A percentile compares a stretch with the other conserved stretches of the same genome.
phyloP scores from a whole-genome alignment of 2,888 invertebrate genomes.

The Lysandra bellargus region DNA sequence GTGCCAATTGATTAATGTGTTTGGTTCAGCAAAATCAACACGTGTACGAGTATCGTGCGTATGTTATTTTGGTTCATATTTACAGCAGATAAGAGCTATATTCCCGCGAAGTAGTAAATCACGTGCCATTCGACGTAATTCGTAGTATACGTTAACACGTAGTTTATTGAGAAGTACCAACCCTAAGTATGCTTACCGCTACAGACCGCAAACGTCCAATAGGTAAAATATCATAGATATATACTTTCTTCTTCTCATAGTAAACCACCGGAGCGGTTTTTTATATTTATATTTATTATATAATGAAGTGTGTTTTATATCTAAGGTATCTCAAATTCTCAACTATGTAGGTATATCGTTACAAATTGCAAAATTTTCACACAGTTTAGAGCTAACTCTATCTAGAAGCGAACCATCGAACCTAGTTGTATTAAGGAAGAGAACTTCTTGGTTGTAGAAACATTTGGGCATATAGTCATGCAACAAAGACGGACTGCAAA shows the following conservation, averaged over 20 bases:
- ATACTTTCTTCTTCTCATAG: background rate
- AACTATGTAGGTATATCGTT: too few relatives aligned
- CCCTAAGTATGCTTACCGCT: background rate
- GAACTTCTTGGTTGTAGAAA: too few relatives aligned
- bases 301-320: too few relatives aligned
- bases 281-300: background rate
- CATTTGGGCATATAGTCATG: too few relatives aligned
- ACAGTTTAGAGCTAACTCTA: too few relatives aligned
- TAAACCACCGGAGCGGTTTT: background rate
- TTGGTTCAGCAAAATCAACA: conserved; percentile 43
- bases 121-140: conserved; percentile 12
- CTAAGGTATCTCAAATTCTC: too few relatives aligned
- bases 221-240: background rate
- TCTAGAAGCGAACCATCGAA: too few relatives aligned
- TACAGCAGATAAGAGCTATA: conserved; percentile 31
- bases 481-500: too few relatives aligned
- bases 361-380: too few relatives aligned
- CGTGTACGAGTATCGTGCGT: conserved; percentile 40
- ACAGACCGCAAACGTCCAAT: background rate
- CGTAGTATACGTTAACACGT: conserved; percentile 7
- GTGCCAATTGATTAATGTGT: conserved; percentile 47
- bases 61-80: conserved; percentile 24
- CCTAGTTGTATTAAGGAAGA: too few relatives aligned
- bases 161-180: background rate
- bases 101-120: conserved; percentile 30